phyloP scores from a whole-genome alignment of 92 coral and sea anemone species.

The Epizoanthus stellaris region DNA sequence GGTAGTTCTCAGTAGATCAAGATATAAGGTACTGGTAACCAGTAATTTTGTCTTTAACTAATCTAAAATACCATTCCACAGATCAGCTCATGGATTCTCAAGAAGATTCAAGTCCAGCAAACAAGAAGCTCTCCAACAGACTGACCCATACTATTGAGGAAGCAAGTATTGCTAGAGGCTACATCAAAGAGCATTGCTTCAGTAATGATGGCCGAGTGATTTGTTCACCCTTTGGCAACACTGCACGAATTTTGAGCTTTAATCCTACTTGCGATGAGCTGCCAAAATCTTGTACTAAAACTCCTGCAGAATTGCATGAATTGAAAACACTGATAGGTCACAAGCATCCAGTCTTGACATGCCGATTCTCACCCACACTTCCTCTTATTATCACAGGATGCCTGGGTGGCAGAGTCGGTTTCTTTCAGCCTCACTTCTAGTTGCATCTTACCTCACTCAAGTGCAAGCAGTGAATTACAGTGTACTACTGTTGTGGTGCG shows the following conservation, averaged over 20 bases:
- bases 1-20: no score
- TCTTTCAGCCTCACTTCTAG: conserved; percentile 81
- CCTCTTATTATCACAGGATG: conserved; percentile 86
- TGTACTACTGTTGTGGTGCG: no score
- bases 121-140: conserved; percentile 53
- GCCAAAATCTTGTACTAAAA: conserved; percentile 56
- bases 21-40: no score
- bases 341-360: conserved; percentile 82
- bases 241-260: conserved; percentile 82
- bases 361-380: conserved; percentile 93
- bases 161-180: conserved; percentile 80
- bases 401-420: conserved; percentile 87
- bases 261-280: conserved; percentile 80
- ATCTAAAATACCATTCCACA: no score
- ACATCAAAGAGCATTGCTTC: conserved; percentile 92
- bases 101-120: background rate
- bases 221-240: conserved; percentile 95
- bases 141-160: conserved; percentile 85
- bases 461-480: no score
- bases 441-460: background rate
- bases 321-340: conserved; percentile 84
- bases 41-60: no score
- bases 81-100: conserved; percentile 1
- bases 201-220: conserved; percentile 90
- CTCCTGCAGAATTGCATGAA: conserved; percentile 71